These are phyloP conservation scores for Bergia puertoricense DNA, from an alignment of 92 coral and sea anemone species.

Conservation along the genomic window DNA sequence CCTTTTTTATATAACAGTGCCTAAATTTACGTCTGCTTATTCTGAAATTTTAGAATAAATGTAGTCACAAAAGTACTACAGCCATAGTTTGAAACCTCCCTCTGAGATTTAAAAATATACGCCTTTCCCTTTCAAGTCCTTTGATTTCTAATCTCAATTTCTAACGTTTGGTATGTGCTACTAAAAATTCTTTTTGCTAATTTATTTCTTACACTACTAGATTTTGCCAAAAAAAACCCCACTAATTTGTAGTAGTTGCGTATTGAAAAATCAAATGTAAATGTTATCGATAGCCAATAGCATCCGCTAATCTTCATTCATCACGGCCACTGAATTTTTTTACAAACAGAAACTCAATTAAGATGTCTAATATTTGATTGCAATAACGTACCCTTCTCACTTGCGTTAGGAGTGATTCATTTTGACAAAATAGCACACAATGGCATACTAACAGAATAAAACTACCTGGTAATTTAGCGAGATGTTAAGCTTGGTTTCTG, in stretches of 20 bases:
- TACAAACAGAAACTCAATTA: background rate
- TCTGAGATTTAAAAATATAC: background rate
- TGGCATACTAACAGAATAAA: no score
- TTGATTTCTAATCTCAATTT: background rate
- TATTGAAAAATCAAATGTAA: no score
- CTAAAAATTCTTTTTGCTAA: background rate
- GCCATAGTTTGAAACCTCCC: background rate
- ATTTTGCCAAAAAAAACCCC: no score
- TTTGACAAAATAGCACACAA: background rate
- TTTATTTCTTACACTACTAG: background rate
- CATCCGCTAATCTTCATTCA: background rate
- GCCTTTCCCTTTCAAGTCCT: background rate
- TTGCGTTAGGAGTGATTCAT: background rate
- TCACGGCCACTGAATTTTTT: background rate
- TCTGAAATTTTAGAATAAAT: no score
- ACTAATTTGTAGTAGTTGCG: no score
- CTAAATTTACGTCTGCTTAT: background rate
- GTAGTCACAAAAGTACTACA: background rate
- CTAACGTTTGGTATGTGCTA: background rate
- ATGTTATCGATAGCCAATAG: no score
- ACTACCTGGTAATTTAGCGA: background rate
- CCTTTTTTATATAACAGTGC: background rate
- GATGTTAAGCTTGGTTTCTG: background rate
- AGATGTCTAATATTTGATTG: no score
- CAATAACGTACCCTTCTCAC: background rate